Evolutionary conservation across 2,113 vertebrate genomes (phyloP).

Genomic region (Aptenodytes patagonicus): DNA sequence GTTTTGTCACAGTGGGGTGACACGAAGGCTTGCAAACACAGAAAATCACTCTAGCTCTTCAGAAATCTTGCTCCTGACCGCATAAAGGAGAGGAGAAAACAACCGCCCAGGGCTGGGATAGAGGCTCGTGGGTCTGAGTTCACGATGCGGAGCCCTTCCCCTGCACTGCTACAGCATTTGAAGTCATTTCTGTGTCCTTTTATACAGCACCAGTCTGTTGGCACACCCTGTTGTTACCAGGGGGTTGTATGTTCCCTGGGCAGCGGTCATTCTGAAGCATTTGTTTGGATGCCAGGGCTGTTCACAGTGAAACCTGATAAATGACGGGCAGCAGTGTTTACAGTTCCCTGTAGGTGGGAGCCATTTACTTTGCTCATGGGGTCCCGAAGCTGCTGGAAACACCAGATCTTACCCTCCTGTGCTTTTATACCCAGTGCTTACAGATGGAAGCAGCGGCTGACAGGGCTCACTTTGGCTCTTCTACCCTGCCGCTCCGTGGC

Average conservation of each 20-base stretch:
- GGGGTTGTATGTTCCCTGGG: neutral
- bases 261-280: neutral
- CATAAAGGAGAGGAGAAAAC: neutral
- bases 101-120: neutral
- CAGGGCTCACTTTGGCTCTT: neutral
- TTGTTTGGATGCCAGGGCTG: neutral
- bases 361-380: neutral
- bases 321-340: rapidly evolving
- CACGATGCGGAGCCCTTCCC: neutral
- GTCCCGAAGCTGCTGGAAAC: neutral
- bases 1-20: neutral
- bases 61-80: neutral
- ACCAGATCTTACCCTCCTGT: neutral
- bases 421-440: neutral
- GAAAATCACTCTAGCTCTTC: neutral
- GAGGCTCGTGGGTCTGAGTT: neutral
- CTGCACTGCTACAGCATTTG: neutral
- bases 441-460: neutral
- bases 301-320: neutral
- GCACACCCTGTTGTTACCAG: neutral
- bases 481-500: neutral
- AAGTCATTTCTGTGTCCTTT: neutral
- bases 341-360: neutral
- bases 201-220: neutral
- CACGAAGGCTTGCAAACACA: neutral